Evolutionary conservation across 2,113 vertebrate species (phyloP), one percentile per base, ranked within the genome.

Genomic region (Nymphicus hollandicus): DNA sequence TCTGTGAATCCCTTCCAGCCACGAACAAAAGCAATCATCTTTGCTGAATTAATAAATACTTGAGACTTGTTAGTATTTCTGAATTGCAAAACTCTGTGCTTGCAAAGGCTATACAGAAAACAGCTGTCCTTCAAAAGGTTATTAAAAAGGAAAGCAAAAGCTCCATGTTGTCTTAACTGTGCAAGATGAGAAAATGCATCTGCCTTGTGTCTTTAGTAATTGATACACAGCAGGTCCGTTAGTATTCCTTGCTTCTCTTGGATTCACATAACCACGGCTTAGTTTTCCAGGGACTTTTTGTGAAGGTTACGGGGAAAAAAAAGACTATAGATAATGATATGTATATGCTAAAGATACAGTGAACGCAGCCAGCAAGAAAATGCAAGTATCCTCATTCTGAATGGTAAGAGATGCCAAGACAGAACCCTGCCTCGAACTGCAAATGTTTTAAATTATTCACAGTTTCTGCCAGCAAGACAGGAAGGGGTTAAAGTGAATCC

Each of bases 41-140:
- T 69, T 92, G 58, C 61, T 63, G 65, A 93, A 93, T 72, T 91
- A 69, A 81, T 86, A 93, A 86, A 91, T 64, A 77, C 73, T 93
- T 81, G 55, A 69, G 63, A 80, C 61, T 66, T 80, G 37, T 79
- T 65, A 89, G 61, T 56, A 85, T 80, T 93, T 82, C 85, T 94
- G 85, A 77, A 94, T 72, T 91, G 73, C 87, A 92, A 84, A 91
- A 95, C 66, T 37, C 66, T 2, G 4, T 31, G 53, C 13, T 91
- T 95, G 47, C 80, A 88, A 84, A 65, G 23, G 61, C 29, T 72
- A 11, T 22, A 64, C 52, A 79, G 73, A 66, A 91, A 81, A 89
- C 2, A 76, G 49, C 39, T 25, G 6, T 61, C 35, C 53, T 76
- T 53, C 52, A 46, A 78, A 89, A 43, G 61, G 31, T 60, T 80